Conservation (phyloP, 2,797 vertebrate species). For the Linurgus olivaceus region DNA sequence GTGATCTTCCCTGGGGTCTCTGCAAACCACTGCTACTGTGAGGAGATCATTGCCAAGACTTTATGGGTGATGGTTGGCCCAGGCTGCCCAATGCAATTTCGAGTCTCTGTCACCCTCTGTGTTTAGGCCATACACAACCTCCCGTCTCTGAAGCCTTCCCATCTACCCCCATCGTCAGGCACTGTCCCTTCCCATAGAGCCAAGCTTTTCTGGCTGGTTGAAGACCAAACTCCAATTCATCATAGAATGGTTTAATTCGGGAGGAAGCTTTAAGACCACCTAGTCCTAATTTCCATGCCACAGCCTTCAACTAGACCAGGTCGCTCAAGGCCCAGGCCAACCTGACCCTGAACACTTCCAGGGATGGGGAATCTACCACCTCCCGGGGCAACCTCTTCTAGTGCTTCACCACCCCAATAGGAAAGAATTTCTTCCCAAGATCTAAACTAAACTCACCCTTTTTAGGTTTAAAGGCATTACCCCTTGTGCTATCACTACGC, state of each 20-base stretch:
- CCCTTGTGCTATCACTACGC: neutral
- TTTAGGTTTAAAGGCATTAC: neutral
- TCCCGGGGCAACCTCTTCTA: neutral
- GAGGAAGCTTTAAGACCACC: neutral
- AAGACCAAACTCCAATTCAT: neutral
- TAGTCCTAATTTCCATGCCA: neutral
- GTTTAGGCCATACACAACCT: neutral
- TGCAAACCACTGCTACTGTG: neutral
- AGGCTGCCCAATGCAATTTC: neutral
- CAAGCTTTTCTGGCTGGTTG: neutral
- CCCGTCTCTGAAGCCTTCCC: neutral
- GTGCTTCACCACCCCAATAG: neutral
- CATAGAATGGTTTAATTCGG: neutral
- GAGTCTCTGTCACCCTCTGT: neutral
- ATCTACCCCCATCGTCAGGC: rapidly evolving
- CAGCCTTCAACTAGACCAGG: neutral
- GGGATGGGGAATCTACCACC: neutral
- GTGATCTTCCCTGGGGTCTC: neutral
- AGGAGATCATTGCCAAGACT: neutral
- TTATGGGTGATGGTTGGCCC: rapidly evolving
- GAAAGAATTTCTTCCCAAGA: neutral
- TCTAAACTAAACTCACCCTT: neutral
- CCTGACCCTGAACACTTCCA: neutral
- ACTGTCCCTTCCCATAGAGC: neutral
- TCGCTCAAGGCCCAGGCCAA: neutral